Evolutionary conservation across 2,888 invertebrate species (phyloP), one percentile per base, ranked within the genome.

Genomic region (Tromatobia lineatoria): DNA sequence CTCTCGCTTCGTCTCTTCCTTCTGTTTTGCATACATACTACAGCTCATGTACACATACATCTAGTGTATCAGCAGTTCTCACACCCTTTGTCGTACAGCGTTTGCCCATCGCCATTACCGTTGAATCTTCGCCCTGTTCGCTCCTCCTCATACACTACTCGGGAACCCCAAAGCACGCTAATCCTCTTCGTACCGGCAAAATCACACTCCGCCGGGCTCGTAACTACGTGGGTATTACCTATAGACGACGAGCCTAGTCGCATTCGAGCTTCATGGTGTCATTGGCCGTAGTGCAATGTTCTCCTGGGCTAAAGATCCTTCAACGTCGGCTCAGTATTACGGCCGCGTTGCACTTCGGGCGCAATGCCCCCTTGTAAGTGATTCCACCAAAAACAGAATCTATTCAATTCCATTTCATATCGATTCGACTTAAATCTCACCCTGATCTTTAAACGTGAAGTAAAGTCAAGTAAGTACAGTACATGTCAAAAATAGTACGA

Each of bases 141-240:
- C n/a, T 57, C 67, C 78, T 70, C 69, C 45, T 52, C 70, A 54
- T 71, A 47, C 71, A 67, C 15, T 64, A 81, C 70, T 42, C 73
- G 64, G 71, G 74, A 74, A 74, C 69, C 77, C 80, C 29, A 29
- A 66, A 85, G 82, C 85, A 81, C 85, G 88, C 88, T 91, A 91
- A 91, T 91, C 90, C 90, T 91, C 89, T 86, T 85, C 83, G 83
- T 86, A 88, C 81, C 88, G 88, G 86, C 85, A 86, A 86, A 87
- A 88, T 90, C 88, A 83, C 89, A 89, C 86, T 85, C 78, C 80
- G 74, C 50, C 59, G 75, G 38, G 59, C 54, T 61, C 77, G 77
- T 54, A 64, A 20, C 57, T 11, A 6, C 10, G 38, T 38, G 10
- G 8, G 38, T 38, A 38, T 10, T 54, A 64, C 23, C 47, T 50